phyloP scores from a whole-genome alignment of 30 jellyfish, hydroid and myxozoan genomes.

The Hydractinia echinata region DNA sequence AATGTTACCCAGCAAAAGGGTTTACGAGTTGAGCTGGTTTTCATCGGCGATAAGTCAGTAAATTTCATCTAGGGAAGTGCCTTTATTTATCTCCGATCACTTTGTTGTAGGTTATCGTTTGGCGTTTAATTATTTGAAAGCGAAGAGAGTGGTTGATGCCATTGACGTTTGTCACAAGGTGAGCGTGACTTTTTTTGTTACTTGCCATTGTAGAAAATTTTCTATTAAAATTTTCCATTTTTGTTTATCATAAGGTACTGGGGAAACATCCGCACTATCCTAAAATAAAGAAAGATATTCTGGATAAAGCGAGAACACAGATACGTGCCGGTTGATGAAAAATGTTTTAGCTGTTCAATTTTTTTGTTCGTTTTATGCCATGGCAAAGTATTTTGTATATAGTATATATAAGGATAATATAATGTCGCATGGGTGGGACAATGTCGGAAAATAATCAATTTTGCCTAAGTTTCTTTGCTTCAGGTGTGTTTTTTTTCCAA shows the following conservation, averaged over 20 bases:
- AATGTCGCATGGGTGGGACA: too few species aligned
- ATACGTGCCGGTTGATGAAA: slow-evolving; percentile 36
- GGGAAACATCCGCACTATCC: slow-evolving; percentile 89
- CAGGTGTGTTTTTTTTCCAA: too few species aligned
- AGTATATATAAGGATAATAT: too few species aligned
- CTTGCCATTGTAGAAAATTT: not conserved
- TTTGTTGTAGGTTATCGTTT: slow-evolving; percentile 70
- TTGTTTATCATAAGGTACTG: slow-evolving; percentile 55
- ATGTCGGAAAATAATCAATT: too few species aligned
- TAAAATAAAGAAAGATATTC: slow-evolving; percentile 72
- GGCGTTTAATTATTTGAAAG: slow-evolving; percentile 87
- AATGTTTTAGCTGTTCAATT: too few species aligned
- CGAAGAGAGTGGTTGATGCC: slow-evolving; percentile 90
- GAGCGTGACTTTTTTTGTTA: not conserved
- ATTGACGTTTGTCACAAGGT: slow-evolving; percentile 95
- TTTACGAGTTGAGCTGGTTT: too few species aligned
- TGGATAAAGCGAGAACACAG: slow-evolving; percentile 85
- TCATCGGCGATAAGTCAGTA: too few species aligned
- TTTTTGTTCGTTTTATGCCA: too few species aligned
- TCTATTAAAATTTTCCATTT: not conserved
- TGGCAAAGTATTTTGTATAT: too few species aligned
- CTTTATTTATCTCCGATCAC: not conserved
- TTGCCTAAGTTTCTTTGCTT: too few species aligned
- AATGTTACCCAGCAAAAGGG: too few species aligned
- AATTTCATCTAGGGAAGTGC: too few species aligned